Evolutionary conservation across 2,797 vertebrate species (phyloP).

Genomic region (Vultur gryphus): DNA sequence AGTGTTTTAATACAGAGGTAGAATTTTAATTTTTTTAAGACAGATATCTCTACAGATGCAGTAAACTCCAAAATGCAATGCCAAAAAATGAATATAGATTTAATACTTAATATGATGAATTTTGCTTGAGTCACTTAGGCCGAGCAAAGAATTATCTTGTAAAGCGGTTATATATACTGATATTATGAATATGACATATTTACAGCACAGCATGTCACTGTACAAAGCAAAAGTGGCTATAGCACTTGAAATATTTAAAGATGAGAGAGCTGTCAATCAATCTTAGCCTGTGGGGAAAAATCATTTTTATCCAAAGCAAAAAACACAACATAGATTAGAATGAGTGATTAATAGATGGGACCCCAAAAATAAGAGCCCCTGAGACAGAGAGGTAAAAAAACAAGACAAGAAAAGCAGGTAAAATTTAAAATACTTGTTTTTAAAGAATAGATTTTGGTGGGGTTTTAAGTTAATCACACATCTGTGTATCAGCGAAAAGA

Average conservation of each 20-base stretch:
- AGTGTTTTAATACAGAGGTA: not conserved
- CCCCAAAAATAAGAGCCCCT: not conserved
- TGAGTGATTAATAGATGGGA: not conserved
- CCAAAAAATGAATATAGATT: not conserved
- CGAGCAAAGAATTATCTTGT: not conserved
- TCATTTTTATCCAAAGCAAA: not conserved
- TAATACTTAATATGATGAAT: not conserved
- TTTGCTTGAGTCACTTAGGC: not conserved
- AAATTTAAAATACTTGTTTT: not conserved
- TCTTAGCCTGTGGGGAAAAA: not conserved
- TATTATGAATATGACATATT: not conserved
- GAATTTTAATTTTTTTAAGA: not conserved
- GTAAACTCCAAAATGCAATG: not conserved
- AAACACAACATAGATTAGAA: not conserved
- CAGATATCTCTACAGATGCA: not conserved
- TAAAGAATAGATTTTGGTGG: fast-evolving
- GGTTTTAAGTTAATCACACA: not conserved
- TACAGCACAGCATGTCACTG: not conserved
- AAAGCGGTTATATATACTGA: not conserved
- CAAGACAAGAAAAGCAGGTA: not conserved
- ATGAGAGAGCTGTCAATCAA: not conserved
- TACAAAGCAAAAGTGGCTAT: not conserved
- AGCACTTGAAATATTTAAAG: not conserved
- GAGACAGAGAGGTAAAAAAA: not conserved
- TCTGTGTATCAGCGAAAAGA: not conserved